These are phyloP conservation scores for Gadopsis marmoratus DNA, from an alignment of 2,797 vertebrate species.

Conservation along the genomic window DNA sequence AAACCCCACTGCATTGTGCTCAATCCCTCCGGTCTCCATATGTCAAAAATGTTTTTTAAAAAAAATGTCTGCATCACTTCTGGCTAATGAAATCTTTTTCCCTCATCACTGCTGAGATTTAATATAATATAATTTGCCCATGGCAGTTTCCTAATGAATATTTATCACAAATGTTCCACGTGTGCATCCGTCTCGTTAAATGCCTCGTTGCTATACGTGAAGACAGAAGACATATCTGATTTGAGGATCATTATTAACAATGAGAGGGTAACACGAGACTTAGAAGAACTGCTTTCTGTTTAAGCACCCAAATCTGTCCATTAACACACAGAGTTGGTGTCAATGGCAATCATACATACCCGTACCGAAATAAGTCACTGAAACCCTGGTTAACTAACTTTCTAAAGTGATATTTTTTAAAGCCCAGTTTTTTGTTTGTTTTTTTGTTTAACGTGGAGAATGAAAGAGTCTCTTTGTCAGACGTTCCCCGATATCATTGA, in stretches of 20 bases:
- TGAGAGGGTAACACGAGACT: neutral
- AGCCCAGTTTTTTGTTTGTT: no score
- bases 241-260: neutral
- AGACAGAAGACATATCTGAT: slow-evolving; percentile 11
- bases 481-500: neutral
- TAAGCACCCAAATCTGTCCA: neutral
- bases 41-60: no score
- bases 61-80: slow-evolving; percentile 15
- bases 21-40: neutral
- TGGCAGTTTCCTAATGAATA: slow-evolving; percentile 45
- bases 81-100: slow-evolving; percentile 5
- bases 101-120: slow-evolving; percentile 24
- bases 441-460: neutral
- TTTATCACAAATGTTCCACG: slow-evolving; percentile 31
- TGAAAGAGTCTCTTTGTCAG: neutral
- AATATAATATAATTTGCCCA: slow-evolving; percentile 28
- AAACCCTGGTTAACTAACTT: neutral
- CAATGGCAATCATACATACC: neutral
- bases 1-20: neutral
- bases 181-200: slow-evolving; percentile 46
- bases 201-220: slow-evolving; percentile 5
- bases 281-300: neutral
- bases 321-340: neutral
- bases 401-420: neutral
- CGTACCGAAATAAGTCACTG: no score